Percentiles rank a stretch among this genome's conserved stretches.
phyloP scores from a whole-genome alignment of 2,113 vertebrate species.

The Orthonyx spaldingii region DNA sequence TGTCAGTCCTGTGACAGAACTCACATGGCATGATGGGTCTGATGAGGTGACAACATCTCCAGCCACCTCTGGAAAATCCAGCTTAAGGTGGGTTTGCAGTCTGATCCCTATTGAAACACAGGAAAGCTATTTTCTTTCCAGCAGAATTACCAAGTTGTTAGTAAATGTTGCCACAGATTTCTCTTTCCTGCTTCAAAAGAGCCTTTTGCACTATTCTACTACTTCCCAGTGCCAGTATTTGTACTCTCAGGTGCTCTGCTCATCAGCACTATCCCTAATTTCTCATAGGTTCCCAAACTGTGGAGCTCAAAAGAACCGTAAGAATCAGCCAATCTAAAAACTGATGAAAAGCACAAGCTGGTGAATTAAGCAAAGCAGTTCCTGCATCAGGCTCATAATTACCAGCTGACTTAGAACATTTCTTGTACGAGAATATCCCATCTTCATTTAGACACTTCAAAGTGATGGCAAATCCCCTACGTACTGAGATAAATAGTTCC shows the following conservation, averaged over 20 bases:
- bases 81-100: not conserved
- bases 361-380: constrained; percentile 59
- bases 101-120: not conserved
- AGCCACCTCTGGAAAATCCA: not conserved
- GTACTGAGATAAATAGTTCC: constrained; percentile 43
- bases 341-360: constrained; percentile 58
- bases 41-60: not conserved
- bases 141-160: not conserved
- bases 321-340: constrained; percentile 52
- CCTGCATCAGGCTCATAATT: constrained; percentile 43
- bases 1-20: not conserved
- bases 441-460: constrained; percentile 61
- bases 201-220: not conserved
- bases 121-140: not conserved
- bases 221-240: not conserved
- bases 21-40: not conserved
- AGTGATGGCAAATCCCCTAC: constrained; percentile 29
- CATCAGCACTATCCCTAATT: not conserved
- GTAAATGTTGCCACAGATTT: not conserved
- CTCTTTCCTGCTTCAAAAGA: not conserved
- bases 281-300: constrained; percentile 38
- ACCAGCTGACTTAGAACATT: constrained; percentile 60
- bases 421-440: constrained; percentile 50
- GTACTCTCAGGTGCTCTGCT: constrained; percentile 6
- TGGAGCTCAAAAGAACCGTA: constrained; percentile 12